Base-by-base conservation (phyloP, 2,797 vertebrate species). In the Lacerta viridis region DNA sequence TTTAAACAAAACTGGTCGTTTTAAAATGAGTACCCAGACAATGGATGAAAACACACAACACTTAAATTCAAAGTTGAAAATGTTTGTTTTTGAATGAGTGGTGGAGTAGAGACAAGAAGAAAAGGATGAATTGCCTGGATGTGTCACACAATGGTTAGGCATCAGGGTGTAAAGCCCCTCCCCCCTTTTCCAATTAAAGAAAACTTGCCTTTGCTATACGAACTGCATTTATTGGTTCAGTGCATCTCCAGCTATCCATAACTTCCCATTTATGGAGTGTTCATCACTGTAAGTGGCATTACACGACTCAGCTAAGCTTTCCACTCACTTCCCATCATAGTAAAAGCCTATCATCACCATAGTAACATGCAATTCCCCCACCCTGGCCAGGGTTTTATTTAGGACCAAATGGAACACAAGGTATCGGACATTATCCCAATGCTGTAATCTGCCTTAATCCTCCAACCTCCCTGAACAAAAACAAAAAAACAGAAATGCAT, bases 381-480 rank as follows among this genome's bases (percentile, higher is more conserved):
- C 46, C 46, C 4, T 29, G 4, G 33, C 13, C 94, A 87, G 93
- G 92, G 91, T 83, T 96, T 95, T 95, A 96, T 95, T 95, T 94
- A 94, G 94, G 87, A 95, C 92, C 89, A 71, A 92, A 96, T 95
- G 92, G 93, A 96, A 94, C 90, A 95, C 92, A 92, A 95, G 91
- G 88, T 95, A 91, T 93, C 91, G 87, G 91, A 94, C 92, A 90
- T 97, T 96, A 96, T 94, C 94, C 95, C 90, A 95, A 95, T 89
- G 86, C 93, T 90, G 89, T 96, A 97, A 97, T 97, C 96, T 93
- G 86, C 83, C 94, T 94, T 97, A 97, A 97, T 96, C 95, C 92
- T 91, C 89, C 86, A 91, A 87, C 74, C 2, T 95, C 88, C 46
- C 92, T 87, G 92, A 72, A 89, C 92, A 96, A 95, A 61, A 89